Percentiles rank a stretch among this genome's conserved stretches.
Evolutionary conservation across 2,797 vertebrate genomes (phyloP).

Genomic region (Anas capensis): DNA sequence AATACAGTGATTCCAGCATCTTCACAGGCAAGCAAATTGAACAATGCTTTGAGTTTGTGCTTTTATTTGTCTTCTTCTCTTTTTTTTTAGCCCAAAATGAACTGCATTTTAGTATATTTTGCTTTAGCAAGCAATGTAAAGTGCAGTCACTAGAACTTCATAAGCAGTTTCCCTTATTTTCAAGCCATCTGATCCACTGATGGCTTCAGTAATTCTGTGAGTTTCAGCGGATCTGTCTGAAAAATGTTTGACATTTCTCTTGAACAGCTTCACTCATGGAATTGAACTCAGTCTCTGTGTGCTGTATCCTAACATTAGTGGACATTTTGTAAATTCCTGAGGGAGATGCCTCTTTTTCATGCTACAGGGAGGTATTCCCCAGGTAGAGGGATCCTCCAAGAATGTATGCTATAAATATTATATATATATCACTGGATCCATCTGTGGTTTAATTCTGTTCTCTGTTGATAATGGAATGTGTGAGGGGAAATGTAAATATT

Average conservation of each 20-base stretch:
- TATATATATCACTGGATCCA: background rate
- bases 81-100: background rate
- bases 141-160: background rate
- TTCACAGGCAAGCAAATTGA: background rate
- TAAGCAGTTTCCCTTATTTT: background rate
- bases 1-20: background rate
- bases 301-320: background rate
- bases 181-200: background rate
- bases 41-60: background rate
- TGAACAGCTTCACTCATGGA: background rate
- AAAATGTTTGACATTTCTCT: background rate
- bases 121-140: background rate
- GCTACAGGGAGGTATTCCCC: background rate
- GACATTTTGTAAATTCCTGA: background rate
- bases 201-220: background rate
- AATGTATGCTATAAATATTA: background rate
- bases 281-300: background rate
- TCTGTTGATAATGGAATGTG: background rate
- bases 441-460: background rate
- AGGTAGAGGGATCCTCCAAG: background rate
- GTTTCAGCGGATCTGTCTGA: background rate
- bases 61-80: background rate
- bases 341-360: background rate
- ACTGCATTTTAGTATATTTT: background rate
- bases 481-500: background rate